phyloP scores from a whole-genome alignment of 1,140 invertebrate genomes.

The Ganaspis sp. region DNA sequence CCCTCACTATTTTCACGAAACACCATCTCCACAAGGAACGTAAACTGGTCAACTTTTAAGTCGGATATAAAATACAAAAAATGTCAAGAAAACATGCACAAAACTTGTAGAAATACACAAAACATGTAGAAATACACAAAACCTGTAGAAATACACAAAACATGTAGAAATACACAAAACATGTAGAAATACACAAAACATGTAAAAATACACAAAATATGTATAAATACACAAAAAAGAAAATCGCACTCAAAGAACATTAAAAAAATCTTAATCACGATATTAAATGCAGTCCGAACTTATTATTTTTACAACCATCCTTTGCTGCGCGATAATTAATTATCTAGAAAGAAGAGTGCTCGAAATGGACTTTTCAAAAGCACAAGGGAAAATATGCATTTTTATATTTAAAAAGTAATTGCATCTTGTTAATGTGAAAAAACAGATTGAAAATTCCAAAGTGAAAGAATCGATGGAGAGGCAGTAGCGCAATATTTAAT shows the following conservation, averaged over 20 bases:
- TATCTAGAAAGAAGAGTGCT: not conserved
- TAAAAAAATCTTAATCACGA: no score
- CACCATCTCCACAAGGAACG: conserved; percentile 2
- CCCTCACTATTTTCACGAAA: conserved; percentile 18
- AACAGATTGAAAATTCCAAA: conserved; percentile 28
- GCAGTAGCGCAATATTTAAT: conserved; percentile 40
- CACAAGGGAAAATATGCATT: not conserved
- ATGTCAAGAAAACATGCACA: no score
- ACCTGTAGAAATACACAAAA: no score
- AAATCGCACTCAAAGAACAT: no score
- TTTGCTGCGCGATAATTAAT: not conserved
- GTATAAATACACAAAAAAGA: no score
- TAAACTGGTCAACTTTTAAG: conserved; percentile 14
- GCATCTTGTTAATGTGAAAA: not conserved
- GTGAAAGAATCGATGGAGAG: not conserved
- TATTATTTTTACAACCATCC: no score
- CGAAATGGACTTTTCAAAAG: not conserved
- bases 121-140: no score
- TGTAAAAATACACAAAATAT: no score
- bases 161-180: no score
- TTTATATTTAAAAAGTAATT: conserved; percentile 24
- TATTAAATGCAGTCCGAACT: no score
- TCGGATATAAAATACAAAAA: not conserved
- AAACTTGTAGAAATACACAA: no score
- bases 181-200: no score